phyloP scores from a whole-genome alignment of 2,888 invertebrate species.

The Steromphala cineraria region DNA sequence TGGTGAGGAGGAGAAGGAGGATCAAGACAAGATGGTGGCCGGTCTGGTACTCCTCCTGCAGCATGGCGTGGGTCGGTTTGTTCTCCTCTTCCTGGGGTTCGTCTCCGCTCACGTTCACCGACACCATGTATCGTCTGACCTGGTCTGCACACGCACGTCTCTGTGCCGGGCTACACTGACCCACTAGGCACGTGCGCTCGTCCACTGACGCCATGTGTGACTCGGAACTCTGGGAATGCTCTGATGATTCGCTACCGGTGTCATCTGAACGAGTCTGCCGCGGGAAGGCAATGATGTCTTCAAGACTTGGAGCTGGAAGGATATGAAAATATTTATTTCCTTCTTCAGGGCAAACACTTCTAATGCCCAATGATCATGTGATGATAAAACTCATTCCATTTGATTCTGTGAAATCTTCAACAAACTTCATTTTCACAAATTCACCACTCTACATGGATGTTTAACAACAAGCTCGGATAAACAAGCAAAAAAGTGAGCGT shows the following conservation, averaged over 20 bases:
- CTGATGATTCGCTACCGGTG: neutral
- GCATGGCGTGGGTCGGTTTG: constrained; percentile 19
- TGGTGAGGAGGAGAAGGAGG: constrained; percentile 86
- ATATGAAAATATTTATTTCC: neutral
- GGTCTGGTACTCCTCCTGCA: constrained; percentile 65
- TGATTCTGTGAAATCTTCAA: too few relatives aligned
- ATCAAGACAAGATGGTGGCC: constrained; percentile 87
- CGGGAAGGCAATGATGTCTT: constrained; percentile 32
- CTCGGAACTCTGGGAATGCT: constrained; percentile 17
- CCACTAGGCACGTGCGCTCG: constrained; percentile 53
- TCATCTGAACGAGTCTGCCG: neutral
- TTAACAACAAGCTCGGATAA: too few relatives aligned
- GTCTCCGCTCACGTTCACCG: constrained; percentile 19
- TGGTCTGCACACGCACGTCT: constrained; percentile 57
- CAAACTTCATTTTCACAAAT: too few relatives aligned
- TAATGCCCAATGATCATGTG: too few relatives aligned
- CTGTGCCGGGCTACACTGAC: constrained; percentile 56
- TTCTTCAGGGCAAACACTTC: too few relatives aligned
- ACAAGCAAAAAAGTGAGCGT: too few relatives aligned
- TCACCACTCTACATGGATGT: too few relatives aligned
- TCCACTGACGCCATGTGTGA: constrained; percentile 27
- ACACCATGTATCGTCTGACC: constrained; percentile 54
- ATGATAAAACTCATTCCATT: too few relatives aligned
- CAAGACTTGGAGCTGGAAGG: constrained; percentile 18
- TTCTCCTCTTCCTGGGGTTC: constrained; percentile 31